Base-by-base conservation (phyloP, 2,797 vertebrate genomes). In the Amblyraja radiata region DNA sequence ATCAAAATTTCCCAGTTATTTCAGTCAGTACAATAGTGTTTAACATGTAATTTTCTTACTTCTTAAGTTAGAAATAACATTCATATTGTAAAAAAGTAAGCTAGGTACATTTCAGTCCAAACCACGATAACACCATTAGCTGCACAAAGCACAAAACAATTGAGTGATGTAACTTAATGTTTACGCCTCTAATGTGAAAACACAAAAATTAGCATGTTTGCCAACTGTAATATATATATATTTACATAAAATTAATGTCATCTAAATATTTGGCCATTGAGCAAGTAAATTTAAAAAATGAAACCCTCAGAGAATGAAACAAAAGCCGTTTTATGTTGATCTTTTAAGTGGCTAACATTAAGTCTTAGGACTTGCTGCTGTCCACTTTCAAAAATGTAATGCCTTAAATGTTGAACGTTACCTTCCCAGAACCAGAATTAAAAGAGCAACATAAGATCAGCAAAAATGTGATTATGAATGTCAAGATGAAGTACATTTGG, bases 361-460 rank as follows among this genome's bases (percentile, higher is more conserved):
- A 13, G 58, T 84, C 81, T 25, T n/a, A 68, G 61, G 63, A 16
- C 9, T 88, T 86, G 58, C 2, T n/a, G 23, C 23, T 13, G 54
- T 0, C 61, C 32, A 18, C 25, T 65, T 65, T 65, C n/a, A 65
- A 1, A 84, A 68, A 88, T 32, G 16, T n/a, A 28, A 32, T 6
- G 5, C 28, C 58, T 86, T 88, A 68, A 88, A 63, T 3, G 14
- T 88, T 68, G n/a, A 68, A 88, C 10, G n/a, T 1, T 68, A n/a
- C 6, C n/a, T 18, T 68, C 16, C 61, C 63, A 68, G 84, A 88
- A 88, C 9, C 84, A 21, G 84, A 88, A 65, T 88, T 88, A 68
- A 88, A 88, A 88, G 84, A 68, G 61, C 84, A 88, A 88, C 63
- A 68, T 68, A 86, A 63, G 10, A 93, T 54, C 18, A 81, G 73